Evolutionary conservation across 2,797 vertebrate species (phyloP), one percentile per base, ranked within the genome.

Genomic region (Onychomys leucogaster): DNA sequence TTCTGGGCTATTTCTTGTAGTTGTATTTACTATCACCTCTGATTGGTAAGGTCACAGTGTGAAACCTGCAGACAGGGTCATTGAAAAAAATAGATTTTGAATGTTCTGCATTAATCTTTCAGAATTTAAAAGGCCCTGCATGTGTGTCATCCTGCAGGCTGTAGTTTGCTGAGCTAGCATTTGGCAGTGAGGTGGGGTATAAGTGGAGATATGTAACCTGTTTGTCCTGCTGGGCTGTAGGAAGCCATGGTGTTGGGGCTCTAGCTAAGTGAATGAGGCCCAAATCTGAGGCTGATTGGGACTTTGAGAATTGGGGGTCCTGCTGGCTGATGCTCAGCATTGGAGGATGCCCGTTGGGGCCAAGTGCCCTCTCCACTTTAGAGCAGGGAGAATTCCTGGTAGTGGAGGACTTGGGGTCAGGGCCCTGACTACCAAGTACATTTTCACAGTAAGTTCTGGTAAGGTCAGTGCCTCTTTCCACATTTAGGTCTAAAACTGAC

Each of bases 21-120:
- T 29, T 4, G 7, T 23, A 43, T 29, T 17, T 4, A 3, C 14
- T 27, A 4, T 37, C 6, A 7, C 5, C 16, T 80, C 0, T 8
- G 61, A 13, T 57, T 3, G 57, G 25, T 3, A 25, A 25, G 71
- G 21, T 52, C 17, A 32, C 5, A 0, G 4, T 78, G 3, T 34
- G 8, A 77, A 6, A 49, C 49, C 29, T 16, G 9, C 27, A 5
- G 52, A 81, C 25, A 65, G 61, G 46, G 63, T 69, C 17, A 71
- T 37, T 90, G 49, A 55, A 55, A 27, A 67, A 75, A 52, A 63
- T 4, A 63, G 37, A 32, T 59, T 80, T 67, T 65, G 8, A 2
- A 6, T 2, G 6, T 17, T 21, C 0, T 0, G 2, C 7, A 25
- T 4, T 3, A n/a, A 12, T 69, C 3, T 67, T 41, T 32, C 0